phyloP scores from a whole-genome alignment of 2,888 invertebrate species.

The Hipparchia sbordonii region DNA sequence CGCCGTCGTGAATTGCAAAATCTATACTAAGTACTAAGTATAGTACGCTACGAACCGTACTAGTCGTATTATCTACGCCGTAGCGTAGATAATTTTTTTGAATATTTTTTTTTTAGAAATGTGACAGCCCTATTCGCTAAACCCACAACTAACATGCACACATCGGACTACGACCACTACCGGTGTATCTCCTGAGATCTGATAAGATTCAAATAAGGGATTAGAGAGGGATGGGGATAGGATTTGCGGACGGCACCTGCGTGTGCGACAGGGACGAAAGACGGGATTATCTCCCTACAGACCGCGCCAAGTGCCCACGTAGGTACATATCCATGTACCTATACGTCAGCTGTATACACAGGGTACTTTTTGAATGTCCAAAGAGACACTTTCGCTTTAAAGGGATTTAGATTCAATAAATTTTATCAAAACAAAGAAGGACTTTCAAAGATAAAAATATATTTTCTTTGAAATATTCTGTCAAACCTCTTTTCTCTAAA shows the following conservation, averaged over 20 bases:
- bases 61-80: too few relatives aligned
- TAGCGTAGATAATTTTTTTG: background rate
- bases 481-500: background rate
- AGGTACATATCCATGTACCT: slow-evolving; percentile 50
- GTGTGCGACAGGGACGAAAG: slow-evolving; percentile 63
- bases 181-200: slow-evolving; percentile 81
- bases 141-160: slow-evolving; percentile 66
- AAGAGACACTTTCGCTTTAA: slow-evolving; percentile 30
- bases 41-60: too few relatives aligned
- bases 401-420: slow-evolving; percentile 22
- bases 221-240: slow-evolving; percentile 74
- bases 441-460: background rate
- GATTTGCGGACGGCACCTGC: slow-evolving; percentile 68
- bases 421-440: slow-evolving; percentile 8
- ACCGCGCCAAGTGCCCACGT: slow-evolving; percentile 66
- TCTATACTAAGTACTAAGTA: too few relatives aligned
- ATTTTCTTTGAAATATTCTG: background rate
- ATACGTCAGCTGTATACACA: slow-evolving; percentile 48
- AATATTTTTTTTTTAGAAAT: background rate
- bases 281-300: slow-evolving; percentile 78
- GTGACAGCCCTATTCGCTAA: slow-evolving; percentile 63
- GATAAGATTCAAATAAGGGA: slow-evolving; percentile 84
- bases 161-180: slow-evolving; percentile 68
- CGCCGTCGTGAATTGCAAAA: too few relatives aligned
- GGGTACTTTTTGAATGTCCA: slow-evolving; percentile 47